Evolutionary conservation across 2,888 invertebrate species (phyloP), one percentile per base, ranked within the genome.

Genomic region (Deladenus siricidicola): DNA sequence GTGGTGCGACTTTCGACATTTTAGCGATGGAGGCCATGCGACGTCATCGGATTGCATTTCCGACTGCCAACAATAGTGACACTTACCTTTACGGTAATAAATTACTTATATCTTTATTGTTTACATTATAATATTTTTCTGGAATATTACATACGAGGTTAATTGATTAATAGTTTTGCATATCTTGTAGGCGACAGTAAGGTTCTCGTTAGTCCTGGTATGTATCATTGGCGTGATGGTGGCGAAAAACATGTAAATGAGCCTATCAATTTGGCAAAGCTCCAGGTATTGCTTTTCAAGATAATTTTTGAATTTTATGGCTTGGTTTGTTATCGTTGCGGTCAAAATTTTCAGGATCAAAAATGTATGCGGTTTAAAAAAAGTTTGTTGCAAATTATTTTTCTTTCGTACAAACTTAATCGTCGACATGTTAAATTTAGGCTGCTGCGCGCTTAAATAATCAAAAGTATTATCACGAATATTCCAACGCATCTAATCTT

Each of bases 231-330:
- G 94, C 85, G 96, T 72, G 75, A 77, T 34, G 79, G 83, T 2
- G 98, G 98, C 2, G 96, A 98, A 83, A 89, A 90, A 70, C 98
- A 98, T 81, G 87, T 98, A 77, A 98, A 98, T 80, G 94, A 96
- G 79, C 98, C 98, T 0, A 83, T 86, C 70, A 86, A 88, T 66
- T 86, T 86, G 65, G 86, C 86, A n/a, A 86, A 86, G 72, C 81
- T 89, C 30, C 86, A 86, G 83, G 85, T 86, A 56, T n/a, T n/a
- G n/a, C n/a, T n/a, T n/a, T 19, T 39, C 10, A 45, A n/a, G 45
- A 45, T 4, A 21, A 21, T 45, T 45, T 34, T 34, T 34, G 39
- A n/a, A n/a, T n/a, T n/a, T n/a, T 34, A 10, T 34, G 39, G 39
- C 39, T 34, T 34, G 6, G 14, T 34, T 34, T 34, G 8, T 34